Conservation (phyloP, 2,888 invertebrate genomes). For the Halictus quadricinctus region DNA sequence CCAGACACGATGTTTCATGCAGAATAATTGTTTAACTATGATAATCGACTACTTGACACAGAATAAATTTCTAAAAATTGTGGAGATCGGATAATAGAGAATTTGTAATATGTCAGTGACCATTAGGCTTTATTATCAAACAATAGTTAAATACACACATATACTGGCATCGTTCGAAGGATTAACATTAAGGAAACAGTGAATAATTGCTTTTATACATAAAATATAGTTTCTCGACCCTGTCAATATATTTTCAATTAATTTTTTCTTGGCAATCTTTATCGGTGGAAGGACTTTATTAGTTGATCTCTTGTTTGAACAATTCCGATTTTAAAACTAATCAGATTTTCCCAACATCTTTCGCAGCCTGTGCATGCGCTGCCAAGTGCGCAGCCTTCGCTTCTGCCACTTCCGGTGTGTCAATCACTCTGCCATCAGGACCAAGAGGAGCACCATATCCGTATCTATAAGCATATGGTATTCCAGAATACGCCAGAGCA, state of each 20-base stretch:
- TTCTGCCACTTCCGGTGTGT: conserved; percentile 79
- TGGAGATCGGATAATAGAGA: not conserved
- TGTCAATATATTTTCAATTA: not conserved
- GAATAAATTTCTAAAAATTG: not conserved
- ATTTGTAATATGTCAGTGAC: not conserved
- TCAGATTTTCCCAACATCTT: conserved; percentile 52
- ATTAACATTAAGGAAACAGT: not conserved
- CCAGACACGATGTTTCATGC: not conserved
- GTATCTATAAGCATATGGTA: conserved; percentile 74
- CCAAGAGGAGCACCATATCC: conserved; percentile 74
- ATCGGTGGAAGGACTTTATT: too few relatives aligned
- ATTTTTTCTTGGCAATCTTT: not conserved
- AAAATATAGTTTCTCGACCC: not conserved
- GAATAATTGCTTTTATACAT: not conserved
- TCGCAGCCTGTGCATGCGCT: conserved; percentile 71
- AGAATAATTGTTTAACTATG: too few relatives aligned
- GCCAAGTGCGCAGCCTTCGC: conserved; percentile 78
- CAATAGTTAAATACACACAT: not conserved
- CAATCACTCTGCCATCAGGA: conserved; percentile 75
- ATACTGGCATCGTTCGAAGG: not conserved
- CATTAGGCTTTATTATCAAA: not conserved
- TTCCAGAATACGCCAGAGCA: conserved; percentile 72
- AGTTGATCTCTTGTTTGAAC: not conserved
- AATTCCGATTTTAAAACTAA: not conserved
- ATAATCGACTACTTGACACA: too few relatives aligned